Base-by-base conservation (phyloP, 2,888 invertebrate species). In the Ennomos quercinarius region DNA sequence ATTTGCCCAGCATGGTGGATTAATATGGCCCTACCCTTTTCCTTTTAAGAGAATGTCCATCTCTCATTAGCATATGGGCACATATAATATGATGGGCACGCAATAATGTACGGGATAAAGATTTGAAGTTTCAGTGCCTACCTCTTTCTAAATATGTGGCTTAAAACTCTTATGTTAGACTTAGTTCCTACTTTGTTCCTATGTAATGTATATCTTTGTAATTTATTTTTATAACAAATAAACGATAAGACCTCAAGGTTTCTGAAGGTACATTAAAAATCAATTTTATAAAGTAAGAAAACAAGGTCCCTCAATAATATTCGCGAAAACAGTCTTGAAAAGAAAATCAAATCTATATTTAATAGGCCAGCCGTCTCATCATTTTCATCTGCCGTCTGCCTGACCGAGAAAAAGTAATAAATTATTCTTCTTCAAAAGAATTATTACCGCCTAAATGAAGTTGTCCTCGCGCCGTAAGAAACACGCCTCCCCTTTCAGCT, bases 391-490 rank as follows among this genome's bases (percentile, higher is more conserved):
- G 58, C 63, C 63, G 67, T 52, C 53, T 43, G 52, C 46, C 63
- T 67, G 65, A 57, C 61, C 67, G 64, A 64, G 67, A 64, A 65
- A 68, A 69, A 65, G 69, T 66, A 67, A 69, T 69, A 69, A 69
- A 69, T 69, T 67, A 69, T 67, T 69, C 68, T 56, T 66, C 54
- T 59, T 69, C 69, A 69, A 64, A 69, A 64, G 68, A 70, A 68
- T 70, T 71, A 75, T 68, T 64, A 70, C 65, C 70, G 68, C 66
- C 77, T 71, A 75, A 86, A 87, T 86, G 81, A 77, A 84, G 82
- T 80, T 77, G 80, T 78, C 64, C 66, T 72, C 60, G 66, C 61
- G 59, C 71, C 66, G 70, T 78, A 79, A 77, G 76, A 73, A 82
- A 75, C 73, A 75, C 73, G 74, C 71, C 74, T 76, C 76, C 76